Base-by-base conservation (phyloP, 2,113 vertebrate genomes). In the Phaetusa simplex region DNA sequence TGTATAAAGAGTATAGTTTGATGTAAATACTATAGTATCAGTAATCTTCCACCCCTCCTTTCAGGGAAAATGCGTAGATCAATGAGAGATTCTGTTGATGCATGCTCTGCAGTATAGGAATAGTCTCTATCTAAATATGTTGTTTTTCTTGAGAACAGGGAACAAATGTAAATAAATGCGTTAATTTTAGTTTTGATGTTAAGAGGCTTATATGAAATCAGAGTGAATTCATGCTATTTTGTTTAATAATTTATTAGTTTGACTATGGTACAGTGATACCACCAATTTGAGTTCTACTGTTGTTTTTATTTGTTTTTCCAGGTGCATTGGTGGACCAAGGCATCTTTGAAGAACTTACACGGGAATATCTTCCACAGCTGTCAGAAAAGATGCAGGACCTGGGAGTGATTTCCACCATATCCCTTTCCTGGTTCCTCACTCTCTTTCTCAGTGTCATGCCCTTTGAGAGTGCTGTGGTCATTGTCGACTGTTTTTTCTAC, bases 361-460 rank as follows among this genome's bases (percentile, higher is more conserved):
- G 98, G 34, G 98, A 99, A 34, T 98, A 98, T 94, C 98, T 99
- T 77, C 99, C 99, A 3, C 98, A 98, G 77, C 98, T 99, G 14
- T 99, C 99, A 8, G 99, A 99, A 90, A 99, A 99, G 98, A 99
- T 99, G 99, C 99, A 99, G 96, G 99, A 99, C 3, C 97, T 99
- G 40, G 99, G 99, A 3, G 99, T 99, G 43, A 99, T 99, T 96
- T 99, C 99, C 86, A 99, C 99, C 95, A 99, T 99, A 97, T 99
- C 99, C 2, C 98, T 99, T 12, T 99, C 99, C 70, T 99, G 99
- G 99, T 99, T 99, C 97, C 99, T 99, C 93, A 99, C 99, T 2
- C 98, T 99, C 40, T 99, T 99, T 93, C 98, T 99, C 92, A 99
- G 99, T 1, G 99, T 99, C 87, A 99, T 99, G 99, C 99, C 99